Percentiles rank a stretch among this genome's conserved stretches.
Conservation (phyloP, 2,888 invertebrate genomes). For the Melanargia galathea region DNA sequence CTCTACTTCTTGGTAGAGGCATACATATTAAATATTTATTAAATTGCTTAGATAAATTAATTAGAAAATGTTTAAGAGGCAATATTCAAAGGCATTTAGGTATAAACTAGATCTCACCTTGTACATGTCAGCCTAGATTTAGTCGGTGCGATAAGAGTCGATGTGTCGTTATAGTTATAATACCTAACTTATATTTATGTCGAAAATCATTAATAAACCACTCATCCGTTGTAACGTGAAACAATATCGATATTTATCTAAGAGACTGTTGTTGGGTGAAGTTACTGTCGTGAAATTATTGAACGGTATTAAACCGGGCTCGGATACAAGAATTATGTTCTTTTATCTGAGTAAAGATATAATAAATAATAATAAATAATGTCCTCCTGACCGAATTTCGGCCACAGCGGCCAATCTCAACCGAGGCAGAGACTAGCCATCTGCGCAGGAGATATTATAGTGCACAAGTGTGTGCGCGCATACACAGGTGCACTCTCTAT, state of each 20-base stretch:
- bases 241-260: slow-evolving; percentile 22
- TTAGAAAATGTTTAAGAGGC: too few species aligned
- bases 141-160: slow-evolving; percentile 20
- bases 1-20: too few species aligned
- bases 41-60: too few species aligned
- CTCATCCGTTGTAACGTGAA: slow-evolving; percentile 32
- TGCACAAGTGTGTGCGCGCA: too few species aligned
- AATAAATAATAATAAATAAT: too few species aligned
- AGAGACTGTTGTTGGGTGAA: slow-evolving; percentile 15
- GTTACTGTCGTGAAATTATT: slow-evolving; percentile 11
- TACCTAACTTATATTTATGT: slow-evolving; percentile 35
- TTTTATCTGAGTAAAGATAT: too few species aligned
- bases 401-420: too few species aligned
- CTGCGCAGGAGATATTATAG: too few species aligned
- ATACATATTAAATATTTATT: too few species aligned
- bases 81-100: slow-evolving; percentile 14
- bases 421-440: too few species aligned
- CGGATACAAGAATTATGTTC: not conserved
- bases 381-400: too few species aligned
- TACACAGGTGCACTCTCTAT: too few species aligned
- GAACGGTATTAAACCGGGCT: not conserved
- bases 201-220: slow-evolving; percentile 34
- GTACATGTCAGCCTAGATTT: slow-evolving; percentile 34
- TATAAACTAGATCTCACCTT: slow-evolving; percentile 27
- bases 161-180: slow-evolving; percentile 22